Evolutionary conservation across 2,888 invertebrate genomes (phyloP).

Genomic region (Chrysomela aeneicollis): DNA sequence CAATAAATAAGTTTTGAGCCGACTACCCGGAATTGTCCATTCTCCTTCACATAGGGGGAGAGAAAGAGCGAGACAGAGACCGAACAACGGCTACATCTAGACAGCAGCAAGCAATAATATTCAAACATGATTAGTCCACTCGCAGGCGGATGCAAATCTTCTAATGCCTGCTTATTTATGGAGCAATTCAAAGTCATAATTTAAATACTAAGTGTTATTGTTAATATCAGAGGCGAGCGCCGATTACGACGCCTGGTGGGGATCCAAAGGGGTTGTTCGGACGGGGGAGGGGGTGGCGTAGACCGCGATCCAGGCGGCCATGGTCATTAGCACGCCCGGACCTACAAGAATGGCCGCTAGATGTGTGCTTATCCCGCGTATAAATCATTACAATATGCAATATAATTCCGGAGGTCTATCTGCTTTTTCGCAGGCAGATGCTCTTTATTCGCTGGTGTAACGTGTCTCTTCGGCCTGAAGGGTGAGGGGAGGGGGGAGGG

Average conservation of each 20-base stretch:
- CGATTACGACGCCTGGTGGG: constrained; percentile 53
- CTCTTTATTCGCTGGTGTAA: constrained; percentile 56
- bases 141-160: constrained; percentile 59
- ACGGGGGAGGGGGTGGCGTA: constrained; percentile 37
- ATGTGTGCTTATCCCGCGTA: constrained; percentile 63
- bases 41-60: constrained; percentile 13
- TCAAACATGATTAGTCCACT: constrained; percentile 59
- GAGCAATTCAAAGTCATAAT: constrained; percentile 63
- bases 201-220: constrained; percentile 64
- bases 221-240: constrained; percentile 62
- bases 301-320: constrained; percentile 61
- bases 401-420: constrained; percentile 63
- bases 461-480: constrained; percentile 35
- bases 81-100: constrained; percentile 46
- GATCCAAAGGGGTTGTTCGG: constrained; percentile 29
- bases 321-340: constrained; percentile 63
- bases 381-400: constrained; percentile 65
- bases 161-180: constrained; percentile 62
- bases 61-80: constrained; percentile 21
- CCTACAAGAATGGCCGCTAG: constrained; percentile 62
- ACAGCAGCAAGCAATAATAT: constrained; percentile 53
- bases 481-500: constrained; percentile 14
- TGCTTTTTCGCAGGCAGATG: constrained; percentile 63
- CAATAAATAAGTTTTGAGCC: constrained; percentile 4
- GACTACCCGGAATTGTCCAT: constrained; percentile 9